Evolutionary conservation across 2,797 vertebrate genomes (phyloP), one percentile per base, ranked within the genome.

Genomic region (Kryptopterus vitreolus): DNA sequence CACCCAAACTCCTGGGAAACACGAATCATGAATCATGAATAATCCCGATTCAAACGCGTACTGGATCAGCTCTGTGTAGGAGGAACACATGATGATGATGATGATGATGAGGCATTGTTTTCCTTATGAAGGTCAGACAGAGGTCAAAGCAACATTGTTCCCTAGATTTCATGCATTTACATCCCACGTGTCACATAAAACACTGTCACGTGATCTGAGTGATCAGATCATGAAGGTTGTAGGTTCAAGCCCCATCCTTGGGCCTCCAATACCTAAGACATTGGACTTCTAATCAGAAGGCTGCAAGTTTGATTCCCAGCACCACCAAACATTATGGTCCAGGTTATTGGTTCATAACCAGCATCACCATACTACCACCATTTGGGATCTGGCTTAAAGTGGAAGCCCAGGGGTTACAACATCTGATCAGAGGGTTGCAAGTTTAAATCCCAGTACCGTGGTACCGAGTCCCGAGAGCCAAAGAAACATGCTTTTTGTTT

Each of bases 401-500:
- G n/a, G n/a, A n/a, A n/a, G n/a, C n/a, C n/a, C n/a, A n/a, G n/a
- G n/a, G n/a, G n/a, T n/a, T n/a, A n/a, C n/a, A n/a, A 55, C 22
- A 22, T 55, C 53, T 55, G 8, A 7, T n/a, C 53, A n/a, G 53
- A 55, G n/a, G 22, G 53, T 55, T 22, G 20, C 20, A 22, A 22
- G 53, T 55, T 55, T 22, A 55, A 22, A 10, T 3, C 53, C 57
- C 10, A 43, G 38, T 10, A 43, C 0, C 6, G 38, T 1, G 7
- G 43, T 65, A 75, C 66, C 35, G 31, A 46, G 57, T 50, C 57
- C 66, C 35, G 71, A 57, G 77, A 84, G 68, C 82, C 72, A 55
- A 26, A 81, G 43, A 83, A 83, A 81, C 52, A 77, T 13, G 35
- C 62, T 84, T 73, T 70, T n/a, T n/a, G n/a, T n/a, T n/a, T n/a